Conservation (phyloP, 1,140 invertebrate genomes). For the Aleiodes sp. region DNA sequence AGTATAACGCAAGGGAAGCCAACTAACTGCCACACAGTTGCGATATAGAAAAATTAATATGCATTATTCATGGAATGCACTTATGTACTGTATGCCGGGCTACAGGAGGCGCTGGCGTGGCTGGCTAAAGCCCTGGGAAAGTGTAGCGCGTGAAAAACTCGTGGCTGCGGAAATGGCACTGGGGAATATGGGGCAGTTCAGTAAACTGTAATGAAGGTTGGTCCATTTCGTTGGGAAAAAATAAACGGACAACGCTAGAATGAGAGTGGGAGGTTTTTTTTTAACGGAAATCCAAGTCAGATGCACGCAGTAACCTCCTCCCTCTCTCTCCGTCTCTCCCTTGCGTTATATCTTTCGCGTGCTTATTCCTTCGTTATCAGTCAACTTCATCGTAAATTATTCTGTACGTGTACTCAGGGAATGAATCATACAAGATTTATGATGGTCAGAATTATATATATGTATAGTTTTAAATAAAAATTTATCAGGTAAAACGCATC, state of each 20-base stretch:
- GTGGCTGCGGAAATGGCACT: conserved; percentile 9
- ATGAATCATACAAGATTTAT: conserved; percentile 5
- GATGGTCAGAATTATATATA: too few relatives aligned
- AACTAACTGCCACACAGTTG: conserved; percentile 27
- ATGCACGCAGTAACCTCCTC: too few relatives aligned
- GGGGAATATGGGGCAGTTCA: conserved; percentile 10
- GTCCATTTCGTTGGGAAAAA: background rate
- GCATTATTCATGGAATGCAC: conserved; percentile 40
- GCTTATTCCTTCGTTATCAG: conserved; percentile 4
- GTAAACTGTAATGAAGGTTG: conserved; percentile 13
- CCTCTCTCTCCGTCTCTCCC: too few relatives aligned
- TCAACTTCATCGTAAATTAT: background rate
- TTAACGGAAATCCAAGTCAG: background rate
- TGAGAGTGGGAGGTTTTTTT: background rate
- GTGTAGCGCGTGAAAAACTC: conserved; percentile 1
- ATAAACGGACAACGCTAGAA: background rate
- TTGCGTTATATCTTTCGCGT: conserved; percentile 7
- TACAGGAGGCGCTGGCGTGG: background rate
- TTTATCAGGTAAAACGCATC: too few relatives aligned
- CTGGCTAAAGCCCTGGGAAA: background rate
- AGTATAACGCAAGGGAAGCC: conserved; percentile 4
- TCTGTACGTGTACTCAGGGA: background rate
- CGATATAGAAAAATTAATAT: conserved; percentile 42
- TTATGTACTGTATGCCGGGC: conserved; percentile 18
- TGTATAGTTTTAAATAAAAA: too few relatives aligned